Evolutionary conservation across 2,113 vertebrate species (phyloP), one percentile per base, ranked within the genome.

Genomic region (Diadophis punctatus): DNA sequence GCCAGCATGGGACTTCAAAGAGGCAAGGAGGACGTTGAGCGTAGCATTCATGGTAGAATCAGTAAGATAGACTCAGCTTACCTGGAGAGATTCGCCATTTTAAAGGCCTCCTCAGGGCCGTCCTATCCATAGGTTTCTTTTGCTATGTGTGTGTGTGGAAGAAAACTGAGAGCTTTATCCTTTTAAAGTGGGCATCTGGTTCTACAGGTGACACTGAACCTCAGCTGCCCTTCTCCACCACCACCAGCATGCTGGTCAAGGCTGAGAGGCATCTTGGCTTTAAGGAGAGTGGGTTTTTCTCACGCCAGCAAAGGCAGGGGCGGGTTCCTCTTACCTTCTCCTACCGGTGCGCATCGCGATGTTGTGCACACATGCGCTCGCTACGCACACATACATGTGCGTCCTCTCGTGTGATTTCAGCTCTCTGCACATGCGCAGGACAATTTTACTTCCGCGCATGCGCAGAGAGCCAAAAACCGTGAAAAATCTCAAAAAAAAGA

Each of bases 11-110:
- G 53, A 55, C 51, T 7, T 34, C 18, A 16, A 58, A 85, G 4
- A 30, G 34, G 22, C 12, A 25, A 58, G 8, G 39, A 1, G 23
- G 43, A 20, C 1, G 43, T 92, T 90, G 53, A 43, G 7, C 18
- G 39, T 4, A 49, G 46, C 48, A 30, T 96, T 94, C 94, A 95
- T 96, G 91, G 96, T 16, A 95, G 94, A 92, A 95, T 94, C 25
- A 8, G 92, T 89, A 53, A 89, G 20, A 9, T 74, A 8, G 11
- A 10, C 22, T 55, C 16, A n/a, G 51, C 9, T 80, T n/a, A 39
- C 18, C 2, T 80, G 74, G 27, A 22, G 10, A 74, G 43, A 43
- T 89, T 7, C 4, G 16, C n/a, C 58, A n/a, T 60, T 30, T 3
- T 27, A 52, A 39, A 34, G 14, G 22, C 46, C 22, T 30, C 8